Percentiles rank a stretch among this genome's conserved stretches.
phyloP scores from a whole-genome alignment of 2,888 invertebrate genomes.

The Chorisops tibialis region DNA sequence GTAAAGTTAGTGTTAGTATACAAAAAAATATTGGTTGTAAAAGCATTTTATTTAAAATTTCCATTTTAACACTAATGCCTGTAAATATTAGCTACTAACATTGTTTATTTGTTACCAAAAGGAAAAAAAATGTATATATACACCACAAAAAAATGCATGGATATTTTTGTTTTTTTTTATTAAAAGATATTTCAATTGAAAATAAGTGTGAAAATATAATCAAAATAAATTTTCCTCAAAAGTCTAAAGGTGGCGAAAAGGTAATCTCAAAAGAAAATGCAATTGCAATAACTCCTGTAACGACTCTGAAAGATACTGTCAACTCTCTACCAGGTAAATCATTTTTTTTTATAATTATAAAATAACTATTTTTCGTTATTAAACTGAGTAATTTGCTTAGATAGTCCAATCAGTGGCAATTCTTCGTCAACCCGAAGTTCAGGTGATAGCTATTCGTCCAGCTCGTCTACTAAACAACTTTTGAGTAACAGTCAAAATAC shows the following conservation, averaged over 20 bases:
- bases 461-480: conserved; percentile 73
- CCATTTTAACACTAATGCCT: neutral
- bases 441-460: conserved; percentile 77
- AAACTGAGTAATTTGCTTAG: conserved; percentile 45
- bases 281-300: conserved; percentile 18
- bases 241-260: conserved; percentile 29
- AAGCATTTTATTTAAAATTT: neutral
- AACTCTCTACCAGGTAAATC: conserved; percentile 60
- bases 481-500: conserved; percentile 56
- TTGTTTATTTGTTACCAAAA: no score
- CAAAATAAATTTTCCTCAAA: neutral
- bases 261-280: conserved; percentile 27
- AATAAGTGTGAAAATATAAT: neutral
- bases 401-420: conserved; percentile 63
- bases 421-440: conserved; percentile 62
- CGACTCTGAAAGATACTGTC: conserved; percentile 58
- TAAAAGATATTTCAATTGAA: neutral
- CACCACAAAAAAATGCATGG: conserved; percentile 19
- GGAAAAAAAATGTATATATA: no score
- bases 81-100: conserved; percentile 17
- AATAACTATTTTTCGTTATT: conserved; percentile 11
- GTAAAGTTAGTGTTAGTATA: neutral
- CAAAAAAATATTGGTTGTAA: neutral
- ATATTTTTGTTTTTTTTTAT: conserved; percentile 11
- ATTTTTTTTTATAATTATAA: neutral